A percentile compares a stretch with the other conserved stretches of the same genome.
phyloP scores from a whole-genome alignment of 2,113 vertebrate species.

The Phrynocephalus versicolor region DNA sequence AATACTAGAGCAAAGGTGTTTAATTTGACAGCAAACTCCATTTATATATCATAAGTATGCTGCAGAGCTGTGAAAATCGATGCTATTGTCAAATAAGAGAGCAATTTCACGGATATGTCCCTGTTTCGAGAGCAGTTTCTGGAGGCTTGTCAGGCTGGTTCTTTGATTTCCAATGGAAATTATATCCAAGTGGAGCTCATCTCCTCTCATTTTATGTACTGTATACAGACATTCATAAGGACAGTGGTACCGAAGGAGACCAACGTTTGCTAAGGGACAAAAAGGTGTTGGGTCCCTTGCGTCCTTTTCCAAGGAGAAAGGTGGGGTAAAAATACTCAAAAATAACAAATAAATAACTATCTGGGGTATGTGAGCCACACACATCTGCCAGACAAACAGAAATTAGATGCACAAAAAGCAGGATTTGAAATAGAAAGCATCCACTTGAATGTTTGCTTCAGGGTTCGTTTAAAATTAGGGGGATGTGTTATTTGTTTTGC shows the following conservation, averaged over 20 bases:
- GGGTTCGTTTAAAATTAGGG: neutral
- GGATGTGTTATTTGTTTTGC: too few relatives aligned
- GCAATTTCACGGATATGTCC: neutral
- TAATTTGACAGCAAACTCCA: constrained; percentile 18
- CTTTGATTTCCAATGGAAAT: neutral
- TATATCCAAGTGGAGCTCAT: neutral
- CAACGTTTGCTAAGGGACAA: neutral
- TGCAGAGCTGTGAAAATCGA: constrained; percentile 7
- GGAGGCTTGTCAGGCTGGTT: neutral
- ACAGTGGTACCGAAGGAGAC: neutral
- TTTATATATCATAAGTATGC: constrained; percentile 10
- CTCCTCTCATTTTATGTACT: too few relatives aligned
- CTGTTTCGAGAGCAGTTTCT: neutral
- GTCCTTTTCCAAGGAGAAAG: too few relatives aligned
- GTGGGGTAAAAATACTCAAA: too few relatives aligned
- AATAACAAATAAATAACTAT: too few relatives aligned
- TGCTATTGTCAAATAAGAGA: constrained; percentile 8
- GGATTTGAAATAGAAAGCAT: neutral
- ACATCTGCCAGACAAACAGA: neutral
- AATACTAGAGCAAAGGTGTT: neutral
- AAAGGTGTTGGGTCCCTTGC: neutral
- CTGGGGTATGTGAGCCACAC: neutral
- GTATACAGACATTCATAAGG: neutral
- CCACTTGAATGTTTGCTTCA: neutral
- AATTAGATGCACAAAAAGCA: neutral